These are phyloP conservation scores for Tenualosa ilisha DNA, from an alignment of 2,797 vertebrate genomes.

Conservation along the genomic window DNA sequence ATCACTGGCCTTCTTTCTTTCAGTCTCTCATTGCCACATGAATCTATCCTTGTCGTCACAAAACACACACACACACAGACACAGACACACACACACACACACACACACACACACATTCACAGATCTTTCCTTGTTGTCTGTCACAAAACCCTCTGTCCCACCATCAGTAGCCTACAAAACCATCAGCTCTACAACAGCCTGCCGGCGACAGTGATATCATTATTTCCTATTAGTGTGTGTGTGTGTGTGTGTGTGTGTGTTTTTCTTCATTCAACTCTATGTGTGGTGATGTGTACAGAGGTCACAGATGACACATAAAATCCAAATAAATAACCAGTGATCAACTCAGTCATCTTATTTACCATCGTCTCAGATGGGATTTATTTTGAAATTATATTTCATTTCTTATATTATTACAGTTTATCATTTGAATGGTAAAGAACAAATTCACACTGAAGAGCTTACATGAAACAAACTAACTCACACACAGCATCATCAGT, in stretches of 20 bases:
- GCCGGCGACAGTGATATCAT: conserved; percentile 5
- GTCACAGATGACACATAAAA: background rate
- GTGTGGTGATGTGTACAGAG: background rate
- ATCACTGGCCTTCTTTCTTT: background rate
- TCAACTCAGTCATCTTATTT: background rate
- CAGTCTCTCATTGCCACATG: conserved; percentile 1
- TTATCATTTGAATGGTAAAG: no score
- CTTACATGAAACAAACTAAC: no score
- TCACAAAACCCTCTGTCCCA: background rate
- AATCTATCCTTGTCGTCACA: background rate
- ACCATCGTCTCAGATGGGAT: background rate
- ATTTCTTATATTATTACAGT: no score
- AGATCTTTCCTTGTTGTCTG: background rate
- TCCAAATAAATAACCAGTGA: background rate
- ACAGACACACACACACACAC: no score
- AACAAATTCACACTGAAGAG: no score
- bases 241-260: background rate
- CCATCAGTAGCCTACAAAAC: background rate
- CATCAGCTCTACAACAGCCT: background rate
- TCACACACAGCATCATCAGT: no score
- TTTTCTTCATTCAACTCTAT: background rate
- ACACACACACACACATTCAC: background rate
- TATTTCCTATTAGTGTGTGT: background rate
- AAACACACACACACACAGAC: no score
- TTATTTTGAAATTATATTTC: background rate